A percentile compares a stretch with the other conserved stretches of the same genome.
These are phyloP conservation scores for Zophobas atratus DNA, from an alignment of 1,140 invertebrate genomes.

Conservation along the genomic window DNA sequence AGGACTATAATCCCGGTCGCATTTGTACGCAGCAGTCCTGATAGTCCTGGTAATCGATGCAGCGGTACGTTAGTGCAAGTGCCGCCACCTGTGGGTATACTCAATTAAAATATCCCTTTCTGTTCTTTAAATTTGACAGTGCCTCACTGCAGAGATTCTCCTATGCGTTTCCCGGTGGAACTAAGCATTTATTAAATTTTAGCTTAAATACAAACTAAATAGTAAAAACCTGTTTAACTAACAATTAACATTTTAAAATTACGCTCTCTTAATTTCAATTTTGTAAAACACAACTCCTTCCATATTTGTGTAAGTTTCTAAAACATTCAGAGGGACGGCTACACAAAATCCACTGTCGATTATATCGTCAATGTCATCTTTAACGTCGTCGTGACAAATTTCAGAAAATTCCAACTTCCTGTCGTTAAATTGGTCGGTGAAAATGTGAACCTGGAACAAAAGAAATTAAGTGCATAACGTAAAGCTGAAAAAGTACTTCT, in stretches of 20 bases:
- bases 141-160: background rate
- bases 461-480: no score
- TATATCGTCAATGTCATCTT: constrained; percentile 11
- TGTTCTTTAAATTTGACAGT: background rate
- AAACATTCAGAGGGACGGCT: constrained; percentile 3
- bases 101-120: constrained; percentile 24
- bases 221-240: background rate
- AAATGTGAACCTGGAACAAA: constrained; percentile 1
- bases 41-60: constrained; percentile 44
- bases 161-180: no score
- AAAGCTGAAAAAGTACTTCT: no score
- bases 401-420: constrained; percentile 18
- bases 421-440: constrained; percentile 25
- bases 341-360: constrained; percentile 26
- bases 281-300: constrained; percentile 20
- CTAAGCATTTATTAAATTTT: background rate
- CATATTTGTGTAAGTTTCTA: constrained; percentile 19
- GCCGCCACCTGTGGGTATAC: constrained; percentile 35
- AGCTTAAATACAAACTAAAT: background rate
- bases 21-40: constrained; percentile 44
- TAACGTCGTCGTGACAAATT: constrained; percentile 34
- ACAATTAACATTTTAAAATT: constrained; percentile 22
- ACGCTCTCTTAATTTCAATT: constrained; percentile 13
- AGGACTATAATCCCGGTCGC: constrained; percentile 18
- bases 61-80: constrained; percentile 36